Evolutionary conservation across 2,888 invertebrate species (phyloP).

Genomic region (Syritta pipiens): DNA sequence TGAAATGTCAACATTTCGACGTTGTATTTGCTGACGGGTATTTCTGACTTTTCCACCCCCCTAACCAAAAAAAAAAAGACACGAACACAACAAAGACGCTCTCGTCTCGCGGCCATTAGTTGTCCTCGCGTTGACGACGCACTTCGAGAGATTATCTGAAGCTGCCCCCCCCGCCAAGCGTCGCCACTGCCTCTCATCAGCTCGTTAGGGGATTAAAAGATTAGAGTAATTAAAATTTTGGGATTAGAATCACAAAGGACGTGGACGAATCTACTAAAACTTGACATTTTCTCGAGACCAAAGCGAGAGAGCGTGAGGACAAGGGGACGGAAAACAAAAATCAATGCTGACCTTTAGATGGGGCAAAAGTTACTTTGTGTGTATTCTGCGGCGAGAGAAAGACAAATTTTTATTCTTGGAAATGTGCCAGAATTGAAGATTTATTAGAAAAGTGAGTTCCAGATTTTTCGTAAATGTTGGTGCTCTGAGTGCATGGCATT

Average conservation of each 20-base stretch:
- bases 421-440: slow-evolving; percentile 29
- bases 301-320: not conserved
- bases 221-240: not conserved
- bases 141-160: too few relatives aligned
- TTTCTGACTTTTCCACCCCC: not conserved
- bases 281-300: not conserved
- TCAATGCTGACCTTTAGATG: slow-evolving; percentile 6
- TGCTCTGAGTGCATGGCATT: slow-evolving; percentile 18
- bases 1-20: slow-evolving; percentile 56
- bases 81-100: not conserved
- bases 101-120: not conserved
- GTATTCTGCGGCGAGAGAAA: slow-evolving; percentile 1
- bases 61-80: too few relatives aligned
- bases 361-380: slow-evolving; percentile 5
- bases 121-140: not conserved
- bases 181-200: not conserved
- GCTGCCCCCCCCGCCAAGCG: not conserved
- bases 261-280: too few relatives aligned
- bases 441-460: slow-evolving; percentile 32
- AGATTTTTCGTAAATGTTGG: slow-evolving; percentile 33
- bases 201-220: not conserved
- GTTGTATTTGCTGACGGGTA: slow-evolving; percentile 13
- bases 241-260: too few relatives aligned
- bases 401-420: slow-evolving; percentile 25
- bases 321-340: not conserved